Evolutionary conservation across 2,888 invertebrate species (phyloP).

Genomic region (Caenorhabditis auriculariae): DNA sequence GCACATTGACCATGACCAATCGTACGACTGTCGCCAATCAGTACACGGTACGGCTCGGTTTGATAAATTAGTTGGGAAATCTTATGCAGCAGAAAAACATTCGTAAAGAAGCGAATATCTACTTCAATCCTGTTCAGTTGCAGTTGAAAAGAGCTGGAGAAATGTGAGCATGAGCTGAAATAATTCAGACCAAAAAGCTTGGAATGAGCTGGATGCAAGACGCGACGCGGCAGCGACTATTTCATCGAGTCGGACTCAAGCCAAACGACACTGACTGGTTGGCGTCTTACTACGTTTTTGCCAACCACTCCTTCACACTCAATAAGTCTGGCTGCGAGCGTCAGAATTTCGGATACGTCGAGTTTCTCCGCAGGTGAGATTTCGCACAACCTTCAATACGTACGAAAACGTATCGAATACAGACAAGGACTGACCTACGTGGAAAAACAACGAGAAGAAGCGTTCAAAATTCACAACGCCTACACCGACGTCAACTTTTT

Average conservation of each 20-base stretch:
- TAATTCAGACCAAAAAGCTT: conserved; percentile 11
- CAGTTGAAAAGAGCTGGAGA: too few relatives aligned
- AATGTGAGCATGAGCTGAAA: too few relatives aligned
- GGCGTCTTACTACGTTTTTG: conserved; percentile 20
- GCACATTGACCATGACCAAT: conserved; percentile 24
- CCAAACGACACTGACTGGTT: conserved; percentile 20
- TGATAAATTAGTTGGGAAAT: background rate
- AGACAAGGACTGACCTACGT: conserved; percentile 21
- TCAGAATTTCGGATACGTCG: conserved; percentile 10
- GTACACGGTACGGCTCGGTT: conserved; percentile 13
- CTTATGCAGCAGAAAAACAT: background rate
- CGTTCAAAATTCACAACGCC: conserved; percentile 11
- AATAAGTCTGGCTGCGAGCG: conserved; percentile 10
- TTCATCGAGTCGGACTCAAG: conserved; percentile 26
- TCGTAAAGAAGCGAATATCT: too few relatives aligned
- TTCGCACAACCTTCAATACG: background rate
- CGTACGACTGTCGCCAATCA: conserved; percentile 21
- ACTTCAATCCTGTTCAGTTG: too few relatives aligned
- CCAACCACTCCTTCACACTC: conserved; percentile 23
- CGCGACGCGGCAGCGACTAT: conserved; percentile 10
- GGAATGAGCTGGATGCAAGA: conserved; percentile 27
- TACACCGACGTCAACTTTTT: conserved; percentile 23
- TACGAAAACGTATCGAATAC: background rate
- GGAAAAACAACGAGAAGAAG: conserved; percentile 9
- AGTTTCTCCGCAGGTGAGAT: conserved; percentile 13